A percentile compares a stretch with the other conserved stretches of the same genome.
Conservation (phyloP, 2,113 vertebrate species). For the Misgurnus mizolepis region DNA sequence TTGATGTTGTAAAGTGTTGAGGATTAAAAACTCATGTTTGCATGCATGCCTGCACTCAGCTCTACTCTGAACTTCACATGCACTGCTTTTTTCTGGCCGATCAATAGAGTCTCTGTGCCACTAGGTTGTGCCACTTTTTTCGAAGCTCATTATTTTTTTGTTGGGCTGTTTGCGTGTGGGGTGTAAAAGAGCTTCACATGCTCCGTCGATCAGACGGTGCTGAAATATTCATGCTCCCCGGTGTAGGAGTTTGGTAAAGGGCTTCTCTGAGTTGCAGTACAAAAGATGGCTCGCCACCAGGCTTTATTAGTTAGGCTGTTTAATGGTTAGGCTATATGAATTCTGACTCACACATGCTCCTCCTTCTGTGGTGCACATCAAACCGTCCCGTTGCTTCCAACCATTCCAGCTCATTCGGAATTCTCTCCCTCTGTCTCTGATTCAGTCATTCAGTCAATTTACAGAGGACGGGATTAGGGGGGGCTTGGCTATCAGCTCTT, state of each 20-base stretch:
- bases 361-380: background rate
- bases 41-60: background rate
- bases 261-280: slow-evolving; percentile 72
- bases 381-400: slow-evolving; percentile 42
- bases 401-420: slow-evolving; percentile 46
- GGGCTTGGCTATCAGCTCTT: slow-evolving; percentile 83
- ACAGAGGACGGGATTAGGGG: slow-evolving; percentile 65
- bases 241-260: slow-evolving; percentile 73
- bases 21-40: slow-evolving; percentile 13
- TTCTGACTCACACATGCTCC: slow-evolving; percentile 38
- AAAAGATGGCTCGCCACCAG: slow-evolving; percentile 73
- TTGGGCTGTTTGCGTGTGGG: slow-evolving; percentile 46
- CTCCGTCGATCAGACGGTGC: slow-evolving; percentile 69
- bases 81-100: slow-evolving; percentile 68
- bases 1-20: slow-evolving; percentile 23
- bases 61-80: slow-evolving; percentile 63
- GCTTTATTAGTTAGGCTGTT: slow-evolving; percentile 72
- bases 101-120: slow-evolving; percentile 74
- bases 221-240: slow-evolving; percentile 78
- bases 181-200: slow-evolving; percentile 70
- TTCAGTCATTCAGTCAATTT: slow-evolving; percentile 58
- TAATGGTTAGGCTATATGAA: slow-evolving; percentile 68
- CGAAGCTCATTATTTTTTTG: slow-evolving; percentile 74
- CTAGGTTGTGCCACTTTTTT: slow-evolving; percentile 58
- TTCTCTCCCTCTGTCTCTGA: slow-evolving; percentile 9